Evolutionary conservation across 2,797 vertebrate species (phyloP).

Genomic region (Scleropages formosus): DNA sequence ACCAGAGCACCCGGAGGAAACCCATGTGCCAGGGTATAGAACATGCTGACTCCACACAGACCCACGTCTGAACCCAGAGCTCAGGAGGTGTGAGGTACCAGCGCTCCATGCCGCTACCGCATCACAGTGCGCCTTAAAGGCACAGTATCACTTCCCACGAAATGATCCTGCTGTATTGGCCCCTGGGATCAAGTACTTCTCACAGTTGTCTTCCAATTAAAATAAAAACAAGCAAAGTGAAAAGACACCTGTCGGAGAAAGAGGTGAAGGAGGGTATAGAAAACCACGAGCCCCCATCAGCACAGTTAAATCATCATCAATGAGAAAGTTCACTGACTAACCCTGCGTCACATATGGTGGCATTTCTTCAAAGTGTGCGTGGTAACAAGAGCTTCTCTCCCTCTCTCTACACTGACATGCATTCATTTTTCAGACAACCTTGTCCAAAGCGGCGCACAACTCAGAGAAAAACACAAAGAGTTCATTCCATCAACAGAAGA

Average conservation of each 20-base stretch:
- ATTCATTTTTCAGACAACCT: too few relatives aligned
- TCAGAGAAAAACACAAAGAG: too few relatives aligned
- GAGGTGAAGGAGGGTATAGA: slow-evolving; percentile 62
- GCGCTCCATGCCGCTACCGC: too few relatives aligned
- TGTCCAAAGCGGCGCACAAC: too few relatives aligned
- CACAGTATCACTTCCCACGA: slow-evolving; percentile 13
- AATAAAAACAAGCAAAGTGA: slow-evolving; percentile 50
- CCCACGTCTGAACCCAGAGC: too few relatives aligned
- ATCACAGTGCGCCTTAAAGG: not conserved
- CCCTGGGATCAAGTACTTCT: slow-evolving; percentile 46
- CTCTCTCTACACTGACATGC: not conserved
- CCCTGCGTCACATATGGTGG: slow-evolving; percentile 76
- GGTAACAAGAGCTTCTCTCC: slow-evolving; percentile 69
- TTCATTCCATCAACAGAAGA: slow-evolving; percentile 64
- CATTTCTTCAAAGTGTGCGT: slow-evolving; percentile 82
- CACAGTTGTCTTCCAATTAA: slow-evolving; percentile 48
- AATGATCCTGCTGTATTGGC: not conserved
- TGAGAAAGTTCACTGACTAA: slow-evolving; percentile 80
- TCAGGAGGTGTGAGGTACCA: too few relatives aligned
- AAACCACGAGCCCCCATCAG: slow-evolving; percentile 84
- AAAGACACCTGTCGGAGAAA: slow-evolving; percentile 83
- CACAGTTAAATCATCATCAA: slow-evolving; percentile 95
- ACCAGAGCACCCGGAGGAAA: too few relatives aligned
- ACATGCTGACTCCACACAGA: too few relatives aligned
- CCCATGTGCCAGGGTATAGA: too few relatives aligned